Evolutionary conservation across 2,113 vertebrate species (phyloP), one percentile per base, ranked within the genome.

Genomic region (Vicugna pacos): DNA sequence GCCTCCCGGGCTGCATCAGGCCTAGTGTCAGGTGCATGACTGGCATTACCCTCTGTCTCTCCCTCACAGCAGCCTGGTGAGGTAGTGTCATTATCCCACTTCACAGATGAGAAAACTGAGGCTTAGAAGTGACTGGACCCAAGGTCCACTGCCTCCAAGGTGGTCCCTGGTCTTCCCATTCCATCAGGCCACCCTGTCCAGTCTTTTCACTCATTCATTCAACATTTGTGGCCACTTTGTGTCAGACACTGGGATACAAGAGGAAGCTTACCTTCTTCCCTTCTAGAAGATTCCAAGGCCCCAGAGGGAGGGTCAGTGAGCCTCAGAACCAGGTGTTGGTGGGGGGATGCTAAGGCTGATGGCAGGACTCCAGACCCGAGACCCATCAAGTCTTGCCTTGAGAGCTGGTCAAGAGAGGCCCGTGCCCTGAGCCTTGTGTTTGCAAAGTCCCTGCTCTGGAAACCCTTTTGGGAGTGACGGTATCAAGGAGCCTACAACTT

Each of bases 71-170:
- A 81, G 73, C 28, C 70, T 54, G 26, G 54, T 19, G 35, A 93
- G 42, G 26, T 42, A 24, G 14, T 11, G 32, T 26, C 35, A 17
- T 30, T 69, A 38, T 20, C 8, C 87, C 50, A 12, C 19, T 48
- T 54, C 77, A 73, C 84, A 84, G 80, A 82, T 82, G 42, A 58
- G 73, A 62, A 82, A 58, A 72, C 56, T 6, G 69, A 95, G 79
- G 48, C 79, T 92, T 54, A 46, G n/a, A 28, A 32, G 8, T 38
- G 52, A 84, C 1, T 16, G 22, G 56, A 28, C 28, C 54, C 75
- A 32, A 24, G 42, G 35, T 6, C 56, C 4, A 26, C n/a, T 28
- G 30, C 76, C 48, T n/a, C 50, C 65, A 76, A 46, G 30, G 8
- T 28, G 30, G 8, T 28, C 67, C 67, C 58, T 14, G 28, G 28